phyloP scores from a whole-genome alignment of 2,888 invertebrate species.

The Abrostola triplasia region DNA sequence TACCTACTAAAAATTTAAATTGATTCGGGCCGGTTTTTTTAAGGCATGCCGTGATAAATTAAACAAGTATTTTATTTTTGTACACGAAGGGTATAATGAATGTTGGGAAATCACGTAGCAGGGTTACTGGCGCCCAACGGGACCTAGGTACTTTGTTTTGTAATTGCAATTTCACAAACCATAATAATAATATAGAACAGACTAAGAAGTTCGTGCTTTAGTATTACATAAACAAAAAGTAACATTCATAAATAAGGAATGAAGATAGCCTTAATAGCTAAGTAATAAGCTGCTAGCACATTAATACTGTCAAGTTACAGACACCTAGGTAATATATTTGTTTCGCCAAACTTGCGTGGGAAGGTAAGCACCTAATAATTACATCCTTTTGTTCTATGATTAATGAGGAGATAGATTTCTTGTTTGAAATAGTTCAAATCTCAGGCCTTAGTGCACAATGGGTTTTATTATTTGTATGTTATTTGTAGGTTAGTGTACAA shows the following conservation, averaged over 20 bases:
- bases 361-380: slow-evolving; percentile 38
- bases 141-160: background rate
- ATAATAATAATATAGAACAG: no score
- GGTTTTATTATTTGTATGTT: background rate
- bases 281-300: slow-evolving; percentile 26
- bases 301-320: slow-evolving; percentile 31
- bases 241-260: slow-evolving; percentile 27
- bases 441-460: slow-evolving; percentile 11
- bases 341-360: slow-evolving; percentile 39
- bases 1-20: background rate
- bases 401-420: slow-evolving; percentile 15
- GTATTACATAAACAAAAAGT: slow-evolving; percentile 5
- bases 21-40: background rate
- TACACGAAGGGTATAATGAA: background rate
- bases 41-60: background rate
- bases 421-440: slow-evolving; percentile 18
- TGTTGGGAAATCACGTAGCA: background rate
- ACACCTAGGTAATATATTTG: slow-evolving; percentile 37
- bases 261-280: slow-evolving; percentile 16
- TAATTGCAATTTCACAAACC: no score
- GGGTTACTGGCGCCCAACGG: slow-evolving; percentile 24
- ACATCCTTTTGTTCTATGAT: slow-evolving; percentile 24
- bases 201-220: background rate
- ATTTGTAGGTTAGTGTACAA: background rate
- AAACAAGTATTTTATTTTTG: slow-evolving; percentile 1